Base-by-base conservation (phyloP, 2,797 vertebrate genomes). In the Coregonus ussuriensis region DNA sequence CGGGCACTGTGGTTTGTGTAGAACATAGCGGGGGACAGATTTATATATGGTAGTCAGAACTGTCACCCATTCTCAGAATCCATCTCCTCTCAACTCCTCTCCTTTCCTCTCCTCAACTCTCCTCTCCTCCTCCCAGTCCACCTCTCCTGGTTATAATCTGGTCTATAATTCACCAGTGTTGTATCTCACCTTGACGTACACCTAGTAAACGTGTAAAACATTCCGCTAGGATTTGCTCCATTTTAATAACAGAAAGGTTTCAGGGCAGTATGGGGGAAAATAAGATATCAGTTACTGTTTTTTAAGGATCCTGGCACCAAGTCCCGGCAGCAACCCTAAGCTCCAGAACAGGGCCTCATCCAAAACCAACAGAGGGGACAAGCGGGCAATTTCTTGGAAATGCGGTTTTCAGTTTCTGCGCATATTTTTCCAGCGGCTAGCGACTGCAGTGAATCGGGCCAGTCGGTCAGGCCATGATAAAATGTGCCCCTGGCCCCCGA, bases 131-230 rank as follows among this genome's bases (percentile, higher is more conserved):
- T 81, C 74, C 33, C 66, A 87, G 78, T 82, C 74, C 71, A 89
- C 91, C 85, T 91, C 91, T 88, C 91, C 68, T 75, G 85, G 84
- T 93, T 87, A 91, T 88, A 92, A 91, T 92, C 87, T 86, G 83
- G 79, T 81, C 88, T 86, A 92, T 94, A 94, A 94, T 92, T 94
- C 91, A 93, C 86, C 72, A 87, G 86, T 92, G 93, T 94, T 93
- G 92, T 95, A 91, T 92, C 92, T 91, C 91, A 94, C 93, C 92
- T 95, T 93, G 92, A 93, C 89, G 85, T 91, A 94, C 93, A 93
- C 88, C 89, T 91, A 93, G 91, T 93, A 92, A 94, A 93, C 84
- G 84, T 94, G 93, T 95, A 93, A 94, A 95, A 90, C 90, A 92
- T 93, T 94, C 93, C 83, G 74, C 76, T 62, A 90, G 89, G 92